phyloP scores from a whole-genome alignment of 2,797 vertebrate species.

The Antennarius maculatus region DNA sequence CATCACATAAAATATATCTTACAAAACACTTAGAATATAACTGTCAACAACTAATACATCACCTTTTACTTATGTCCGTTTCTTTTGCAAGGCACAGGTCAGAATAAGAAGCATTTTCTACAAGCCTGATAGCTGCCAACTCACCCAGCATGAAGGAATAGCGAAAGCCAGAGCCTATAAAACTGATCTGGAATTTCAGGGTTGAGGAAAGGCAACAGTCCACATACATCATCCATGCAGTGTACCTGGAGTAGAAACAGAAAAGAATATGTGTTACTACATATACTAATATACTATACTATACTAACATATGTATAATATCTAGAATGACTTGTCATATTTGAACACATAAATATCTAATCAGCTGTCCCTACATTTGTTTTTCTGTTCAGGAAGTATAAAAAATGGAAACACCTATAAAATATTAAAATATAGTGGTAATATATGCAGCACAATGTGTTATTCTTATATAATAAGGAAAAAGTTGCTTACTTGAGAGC shows the following conservation, averaged over 20 bases:
- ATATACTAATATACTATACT: neutral
- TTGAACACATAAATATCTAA: neutral
- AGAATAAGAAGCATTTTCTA: neutral
- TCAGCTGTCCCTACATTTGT: neutral
- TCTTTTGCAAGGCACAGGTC: neutral
- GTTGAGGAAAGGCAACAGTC: constrained; percentile 96
- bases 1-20: neutral
- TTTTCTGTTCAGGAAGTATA: constrained; percentile 3
- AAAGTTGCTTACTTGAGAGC: constrained; percentile 89
- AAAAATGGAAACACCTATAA: neutral
- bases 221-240: constrained; percentile 98
- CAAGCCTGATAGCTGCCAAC: constrained; percentile 44
- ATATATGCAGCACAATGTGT: neutral
- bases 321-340: neutral
- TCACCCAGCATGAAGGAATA: constrained; percentile 98
- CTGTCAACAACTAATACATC: neutral
- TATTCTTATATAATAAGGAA: neutral
- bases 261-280: neutral
- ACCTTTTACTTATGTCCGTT: neutral
- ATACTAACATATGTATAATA: neutral
- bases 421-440: neutral
- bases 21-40: neutral
- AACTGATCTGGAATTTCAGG: constrained; percentile 98
- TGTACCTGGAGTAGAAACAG: constrained; percentile 84
- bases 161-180: constrained; percentile 96